Base-by-base conservation (phyloP, 2,888 invertebrate species). In the Seladonia tumulorum region DNA sequence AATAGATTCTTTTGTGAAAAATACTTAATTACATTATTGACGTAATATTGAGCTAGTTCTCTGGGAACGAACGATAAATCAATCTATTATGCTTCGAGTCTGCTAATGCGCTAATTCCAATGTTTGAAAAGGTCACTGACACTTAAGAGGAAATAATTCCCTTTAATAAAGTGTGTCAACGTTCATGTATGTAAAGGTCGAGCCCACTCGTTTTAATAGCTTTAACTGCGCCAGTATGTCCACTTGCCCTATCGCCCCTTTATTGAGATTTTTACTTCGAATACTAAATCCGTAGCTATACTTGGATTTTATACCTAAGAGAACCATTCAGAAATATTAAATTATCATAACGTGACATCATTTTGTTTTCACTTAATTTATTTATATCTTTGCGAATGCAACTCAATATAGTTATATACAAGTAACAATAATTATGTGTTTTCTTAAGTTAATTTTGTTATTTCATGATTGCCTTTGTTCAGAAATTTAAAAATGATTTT, bases 141-240 rank as follows among this genome's bases (percentile, higher is more conserved):
- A 81, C 81, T 63, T 75, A 71, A 73, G 63, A 74, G 68, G 81
- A 68, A 83, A 84, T 81, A 78, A 88, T 88, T 88, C 70, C 18
- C 70, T 22, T 71, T 75, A 83, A 85, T 87, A 25, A 80, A 83
- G 57, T 83, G 68, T 81, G 85, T 85, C 83, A 87, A 88, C 57
- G 81, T 78, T 10, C 60, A 35, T 66, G 49, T 63, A 63, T 77
- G 77, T 83, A 87, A 85, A 87, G 87, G 75, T 84, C 84, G 76
- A n/a, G 60, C 35, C 29, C 82, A 79, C 78, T 77, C 75, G 45
- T 68, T 71, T 22, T 73, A 85, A 79, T 72, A 18, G 81, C 42
- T 79, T 72, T 75, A 84, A 74, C 47, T 68, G 66, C n/a, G 42
- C 22, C 49, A 74, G 75, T 76, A 53, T 68, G 68, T 60, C 47